A percentile compares a stretch with the other conserved stretches of the same genome.
phyloP scores from a whole-genome alignment of 2,797 vertebrate species.

The Schizothorax lantsangensis region DNA sequence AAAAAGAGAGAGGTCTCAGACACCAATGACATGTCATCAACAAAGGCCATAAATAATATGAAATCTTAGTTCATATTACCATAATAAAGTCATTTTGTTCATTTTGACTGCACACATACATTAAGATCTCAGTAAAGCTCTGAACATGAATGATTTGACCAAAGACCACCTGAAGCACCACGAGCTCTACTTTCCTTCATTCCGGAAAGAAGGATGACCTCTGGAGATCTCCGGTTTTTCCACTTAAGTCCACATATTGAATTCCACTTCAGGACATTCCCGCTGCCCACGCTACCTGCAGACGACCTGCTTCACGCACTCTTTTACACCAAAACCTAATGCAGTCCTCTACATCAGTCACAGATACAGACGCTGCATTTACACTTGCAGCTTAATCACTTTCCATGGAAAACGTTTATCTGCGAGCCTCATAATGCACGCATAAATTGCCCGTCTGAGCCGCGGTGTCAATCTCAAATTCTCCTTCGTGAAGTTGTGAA shows the following conservation, averaged over 20 bases:
- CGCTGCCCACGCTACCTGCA: slow-evolving; percentile 65
- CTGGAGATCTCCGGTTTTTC: slow-evolving; percentile 81
- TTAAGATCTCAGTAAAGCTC: slow-evolving; percentile 68
- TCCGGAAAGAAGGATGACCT: slow-evolving; percentile 82
- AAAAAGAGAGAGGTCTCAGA: not conserved
- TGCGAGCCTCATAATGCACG: slow-evolving; percentile 36
- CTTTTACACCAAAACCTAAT: slow-evolving; percentile 43
- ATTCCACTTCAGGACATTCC: slow-evolving; percentile 84
- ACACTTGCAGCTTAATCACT: slow-evolving; percentile 61
- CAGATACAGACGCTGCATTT: slow-evolving; percentile 33
- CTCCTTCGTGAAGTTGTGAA: slow-evolving; percentile 74
- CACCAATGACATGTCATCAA: not conserved
- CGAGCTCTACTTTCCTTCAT: slow-evolving; percentile 81
- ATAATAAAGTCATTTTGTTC: not conserved
- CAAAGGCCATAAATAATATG: not conserved
- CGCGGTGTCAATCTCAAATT: slow-evolving; percentile 70
- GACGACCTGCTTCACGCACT: slow-evolving; percentile 59
- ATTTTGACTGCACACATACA: not conserved
- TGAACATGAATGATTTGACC: slow-evolving; percentile 83
- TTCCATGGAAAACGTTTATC: slow-evolving; percentile 71
- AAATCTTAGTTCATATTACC: not conserved
- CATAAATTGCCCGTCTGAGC: slow-evolving; percentile 62
- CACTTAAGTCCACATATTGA: slow-evolving; percentile 84
- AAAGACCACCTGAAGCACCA: slow-evolving; percentile 81
- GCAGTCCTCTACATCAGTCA: slow-evolving; percentile 18